Evolutionary conservation across 2,797 vertebrate species (phyloP).

Genomic region (Scleropages formosus): DNA sequence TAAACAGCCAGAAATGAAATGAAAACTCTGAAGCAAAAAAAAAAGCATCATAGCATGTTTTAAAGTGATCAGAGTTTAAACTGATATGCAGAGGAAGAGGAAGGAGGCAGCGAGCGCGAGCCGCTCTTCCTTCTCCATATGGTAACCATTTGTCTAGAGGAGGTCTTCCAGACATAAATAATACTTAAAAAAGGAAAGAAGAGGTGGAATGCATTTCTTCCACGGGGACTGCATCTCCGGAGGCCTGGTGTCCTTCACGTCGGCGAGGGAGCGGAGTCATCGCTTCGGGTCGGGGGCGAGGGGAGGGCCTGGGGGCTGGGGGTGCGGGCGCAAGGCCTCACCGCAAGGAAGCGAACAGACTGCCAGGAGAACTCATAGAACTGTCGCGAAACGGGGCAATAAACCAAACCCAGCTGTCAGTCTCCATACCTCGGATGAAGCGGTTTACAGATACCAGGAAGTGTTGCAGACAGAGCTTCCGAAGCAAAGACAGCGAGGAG

Average conservation of each 20-base stretch:
- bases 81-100: conserved; percentile 1
- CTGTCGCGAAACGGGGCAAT: conserved; percentile 39
- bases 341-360: conserved; percentile 35
- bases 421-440: conserved; percentile 31
- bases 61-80: conserved; percentile 3
- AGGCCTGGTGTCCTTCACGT: conserved; percentile 71
- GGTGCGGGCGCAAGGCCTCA: conserved; percentile 6
- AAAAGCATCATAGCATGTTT: conserved; percentile 1
- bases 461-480: conserved; percentile 13
- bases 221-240: conserved; percentile 69
- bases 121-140: conserved; percentile 62
- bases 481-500: not conserved
- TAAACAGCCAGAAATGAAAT: not conserved
- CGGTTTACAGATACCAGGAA: conserved; percentile 34
- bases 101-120: conserved; percentile 21
- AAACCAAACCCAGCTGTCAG: conserved; percentile 46
- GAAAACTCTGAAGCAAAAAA: not conserved
- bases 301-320: conserved; percentile 39
- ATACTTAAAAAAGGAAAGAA: conserved; percentile 60
- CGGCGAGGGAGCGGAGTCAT: not conserved
- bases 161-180: conserved; percentile 67
- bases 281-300: conserved; percentile 32
- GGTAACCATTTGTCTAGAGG: conserved; percentile 78
- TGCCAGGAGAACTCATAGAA: conserved; percentile 47
- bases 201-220: conserved; percentile 60